Percentiles rank a stretch among this genome's conserved stretches.
phyloP scores from a whole-genome alignment of 2,888 invertebrate species.

The Drosophila affinis region DNA sequence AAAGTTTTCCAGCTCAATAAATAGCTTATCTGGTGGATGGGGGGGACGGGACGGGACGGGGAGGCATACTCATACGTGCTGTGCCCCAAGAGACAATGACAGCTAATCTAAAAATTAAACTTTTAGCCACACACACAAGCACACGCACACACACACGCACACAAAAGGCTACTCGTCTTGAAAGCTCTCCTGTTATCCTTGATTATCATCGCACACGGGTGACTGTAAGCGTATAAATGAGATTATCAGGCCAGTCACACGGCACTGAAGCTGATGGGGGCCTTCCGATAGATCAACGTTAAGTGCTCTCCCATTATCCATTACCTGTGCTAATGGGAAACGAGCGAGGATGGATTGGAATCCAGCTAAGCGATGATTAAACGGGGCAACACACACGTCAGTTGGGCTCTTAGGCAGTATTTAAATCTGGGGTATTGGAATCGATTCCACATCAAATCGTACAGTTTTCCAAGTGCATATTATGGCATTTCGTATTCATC shows the following conservation, averaged over 20 bases:
- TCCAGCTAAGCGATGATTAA: background rate
- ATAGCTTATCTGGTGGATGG: background rate
- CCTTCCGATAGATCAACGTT: background rate
- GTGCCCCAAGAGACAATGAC: conserved; percentile 8
- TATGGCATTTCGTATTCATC: no score
- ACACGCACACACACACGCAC: conserved; percentile 5
- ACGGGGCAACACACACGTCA: background rate
- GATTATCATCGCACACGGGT: conserved; percentile 9
- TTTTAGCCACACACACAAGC: conserved; percentile 19
- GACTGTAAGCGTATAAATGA: background rate
- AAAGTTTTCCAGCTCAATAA: background rate
- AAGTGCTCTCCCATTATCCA: background rate
- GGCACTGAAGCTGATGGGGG: no score
- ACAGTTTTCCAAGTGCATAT: no score
- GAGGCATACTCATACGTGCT: background rate
- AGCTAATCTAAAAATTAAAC: conserved; percentile 37
- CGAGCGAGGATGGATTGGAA: background rate
- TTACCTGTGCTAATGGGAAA: background rate
- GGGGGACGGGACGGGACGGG: no score
- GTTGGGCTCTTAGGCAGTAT: background rate
- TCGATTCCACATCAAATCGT: no score
- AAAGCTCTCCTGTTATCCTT: conserved; percentile 5
- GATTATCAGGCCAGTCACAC: background rate
- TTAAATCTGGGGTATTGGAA: background rate
- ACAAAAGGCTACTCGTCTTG: background rate